Evolutionary conservation across 1,140 invertebrate species (phyloP), one percentile per base, ranked within the genome.

Genomic region (Drosophila miranda): DNA sequence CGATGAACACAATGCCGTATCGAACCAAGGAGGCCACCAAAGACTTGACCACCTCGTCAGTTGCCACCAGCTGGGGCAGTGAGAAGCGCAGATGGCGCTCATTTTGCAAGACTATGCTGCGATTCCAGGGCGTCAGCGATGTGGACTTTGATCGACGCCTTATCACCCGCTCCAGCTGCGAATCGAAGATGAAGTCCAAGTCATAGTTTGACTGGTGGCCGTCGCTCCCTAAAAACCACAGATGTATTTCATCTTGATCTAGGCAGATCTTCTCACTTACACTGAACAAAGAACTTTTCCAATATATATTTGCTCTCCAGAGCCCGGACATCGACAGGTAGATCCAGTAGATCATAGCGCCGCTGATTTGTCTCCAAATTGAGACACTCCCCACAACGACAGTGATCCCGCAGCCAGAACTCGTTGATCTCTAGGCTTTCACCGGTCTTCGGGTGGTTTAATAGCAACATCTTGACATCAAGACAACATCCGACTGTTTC

Each of bases 401-500:
- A 91, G 48, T 91, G 90, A 61, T 91, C 89, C 0, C 90, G 67
- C 13, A 90, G 59, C 88, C 88, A 90, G 56, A 90, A 89, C 48
- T 77, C 45, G 56, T 89, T 59, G 1, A 90, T 16, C 9, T 88
- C 54, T 2, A 88, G 34, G 6, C 16, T 54, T 49, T 72, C 14
- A 7, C 54, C 54, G 6, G 63, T 81, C 14, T 48, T 49, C 0
- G 77, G 56, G 46, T 86, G 68, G 23, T 54, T 71, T 6, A 84
- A 34, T 0, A 58, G 48, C 44, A 86, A 16, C 73, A 77, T 81
- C n/a, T 30, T 44, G 2, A 1, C 16, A 0, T 2, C 2, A 14
- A 28, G n/a, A 44, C 16, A 54, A 41, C 28, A 8, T 41, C 50
- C 51, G 9, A 55, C 41, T 23, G 4, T 16, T 21, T 7, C 4